Evolutionary conservation across 2,113 vertebrate genomes (phyloP), one percentile per base, ranked within the genome.

Genomic region (Psophia crepitans): DNA sequence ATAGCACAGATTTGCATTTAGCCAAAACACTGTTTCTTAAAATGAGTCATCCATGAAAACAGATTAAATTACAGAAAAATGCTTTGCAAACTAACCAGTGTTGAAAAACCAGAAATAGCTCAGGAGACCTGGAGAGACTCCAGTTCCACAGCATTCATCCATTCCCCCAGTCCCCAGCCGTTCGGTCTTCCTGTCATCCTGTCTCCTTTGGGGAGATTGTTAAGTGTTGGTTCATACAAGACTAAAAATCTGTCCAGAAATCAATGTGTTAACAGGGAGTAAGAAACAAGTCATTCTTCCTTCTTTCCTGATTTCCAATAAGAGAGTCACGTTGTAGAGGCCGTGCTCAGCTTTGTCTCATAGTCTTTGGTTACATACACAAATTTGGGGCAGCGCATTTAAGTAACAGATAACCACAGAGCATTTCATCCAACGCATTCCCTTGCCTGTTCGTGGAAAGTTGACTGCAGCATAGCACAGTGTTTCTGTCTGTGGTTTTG

Each of bases 31-130:
- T 58, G 7, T 78, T 92, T 87, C 87, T 79, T 89, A 90, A 94
- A 96, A 71, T 89, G 76, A 96, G 53, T 93, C 69, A 93, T 61
- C 35, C 86, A 49, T 49, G 41, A 87, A 92, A 93, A 78, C 73
- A 95, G 68, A 90, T 93, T 89, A 78, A 93, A 89, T 90, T 84
- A 84, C 92, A 82, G 88, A 79, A 93, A 82, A 94, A 93, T 83
- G 73, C 51, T 90, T 68, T 84, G 69, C 92, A 92, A 89, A 78
- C 71, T 92, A 90, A 78, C 76, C 39, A 94, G 65, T 14, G 22
- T 64, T 95, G 76, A 89, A 96, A 93, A 92, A 87, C 46, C 65
- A 95, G 88, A 95, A 94, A 96, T 46, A 84, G 64, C 57, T 94
- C 56, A 44, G 51, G 57, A 93, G 80, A 81, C 53, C 80, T 90